Evolutionary conservation across 2,797 vertebrate species (phyloP), one percentile per base, ranked within the genome.

Genomic region (Phalanger gymnotis): DNA sequence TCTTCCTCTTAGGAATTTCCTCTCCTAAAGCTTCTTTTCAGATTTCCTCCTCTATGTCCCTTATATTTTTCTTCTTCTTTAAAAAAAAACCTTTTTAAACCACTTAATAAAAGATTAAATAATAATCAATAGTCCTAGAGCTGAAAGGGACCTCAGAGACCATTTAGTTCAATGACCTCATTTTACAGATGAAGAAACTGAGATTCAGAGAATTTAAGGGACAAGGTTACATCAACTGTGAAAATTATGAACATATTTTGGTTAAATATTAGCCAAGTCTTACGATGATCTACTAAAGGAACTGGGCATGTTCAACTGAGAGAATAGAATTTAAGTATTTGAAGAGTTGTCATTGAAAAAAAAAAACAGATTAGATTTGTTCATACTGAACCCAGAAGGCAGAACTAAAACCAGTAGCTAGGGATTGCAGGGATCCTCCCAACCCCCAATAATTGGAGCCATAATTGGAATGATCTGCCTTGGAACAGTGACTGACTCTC

Each of bases 381-480:
- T 66, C 31, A 34, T 66, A 66, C 93, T 58, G 11, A 13, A 91
- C 95, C 52, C 54, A 94, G 52, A 91, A 12, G 53, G 91, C n/a
- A 73, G n/a, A 95, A 81, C 47, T 95, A 96, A 54, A 73, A 94
- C 54, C 94, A 94, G 54, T 89, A 57, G n/a, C 40, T 94, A 96
- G 89, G 95, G 95, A 97, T 95, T 93, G 92, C 5, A 94, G 54
- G 31, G 91, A 96, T 40, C 5, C 16, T 73, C n/a, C 66, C n/a
- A 40, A 40, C 19, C n/a, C n/a, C 19, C 13, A 73, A 22, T 40
- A 73, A 73, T 73, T 73, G 22, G 61, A 66, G 16, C 5, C n/a
- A 57, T 92, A 97, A 96, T 92, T 91, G 89, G 89, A 96, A 95
- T 47, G 95, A 56, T 51, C 34, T 96, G 52, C n/a, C 34, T 97